Conservation (phyloP, 2,888 invertebrate species). For the Plusia festucae region DNA sequence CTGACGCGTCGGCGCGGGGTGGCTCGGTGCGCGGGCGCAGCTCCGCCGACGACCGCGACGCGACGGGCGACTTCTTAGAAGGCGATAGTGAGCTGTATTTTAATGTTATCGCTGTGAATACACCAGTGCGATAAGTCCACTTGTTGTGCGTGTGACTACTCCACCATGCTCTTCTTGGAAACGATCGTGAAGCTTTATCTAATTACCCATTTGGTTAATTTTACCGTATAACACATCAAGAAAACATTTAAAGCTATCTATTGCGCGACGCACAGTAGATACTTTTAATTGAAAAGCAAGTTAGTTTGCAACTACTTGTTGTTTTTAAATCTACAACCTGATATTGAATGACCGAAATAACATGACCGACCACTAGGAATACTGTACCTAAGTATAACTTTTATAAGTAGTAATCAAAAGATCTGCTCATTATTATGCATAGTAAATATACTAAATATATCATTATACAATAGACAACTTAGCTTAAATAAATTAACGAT, state of each 20-base stretch:
- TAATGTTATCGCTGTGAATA: slow-evolving; percentile 87
- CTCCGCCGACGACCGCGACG: slow-evolving; percentile 58
- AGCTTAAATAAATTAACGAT: slow-evolving; percentile 55
- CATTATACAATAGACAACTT: slow-evolving; percentile 20
- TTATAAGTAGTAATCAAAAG: no score
- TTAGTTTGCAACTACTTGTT: not conserved
- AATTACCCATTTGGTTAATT: slow-evolving; percentile 70
- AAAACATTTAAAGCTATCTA: slow-evolving; percentile 42
- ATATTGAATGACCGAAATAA: slow-evolving; percentile 18
- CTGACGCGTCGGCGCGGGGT: slow-evolving; percentile 75
- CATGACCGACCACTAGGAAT: slow-evolving; percentile 6
- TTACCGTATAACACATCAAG: slow-evolving; percentile 44
- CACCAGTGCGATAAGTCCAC: slow-evolving; percentile 81
- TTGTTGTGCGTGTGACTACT: slow-evolving; percentile 79
- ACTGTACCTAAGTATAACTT: slow-evolving; percentile 10
- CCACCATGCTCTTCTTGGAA: slow-evolving; percentile 77
- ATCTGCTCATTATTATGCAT: no score
- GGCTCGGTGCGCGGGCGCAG: slow-evolving; percentile 46
- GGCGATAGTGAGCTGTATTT: slow-evolving; percentile 85
- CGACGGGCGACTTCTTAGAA: slow-evolving; percentile 81
- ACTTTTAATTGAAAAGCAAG: slow-evolving; percentile 26
- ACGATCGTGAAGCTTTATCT: slow-evolving; percentile 70
- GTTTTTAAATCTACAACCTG: slow-evolving; percentile 6
- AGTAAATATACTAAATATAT: slow-evolving; percentile 8
- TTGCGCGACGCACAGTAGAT: slow-evolving; percentile 21